phyloP scores from a whole-genome alignment of 2,888 invertebrate genomes.

The Ischnura elegans region DNA sequence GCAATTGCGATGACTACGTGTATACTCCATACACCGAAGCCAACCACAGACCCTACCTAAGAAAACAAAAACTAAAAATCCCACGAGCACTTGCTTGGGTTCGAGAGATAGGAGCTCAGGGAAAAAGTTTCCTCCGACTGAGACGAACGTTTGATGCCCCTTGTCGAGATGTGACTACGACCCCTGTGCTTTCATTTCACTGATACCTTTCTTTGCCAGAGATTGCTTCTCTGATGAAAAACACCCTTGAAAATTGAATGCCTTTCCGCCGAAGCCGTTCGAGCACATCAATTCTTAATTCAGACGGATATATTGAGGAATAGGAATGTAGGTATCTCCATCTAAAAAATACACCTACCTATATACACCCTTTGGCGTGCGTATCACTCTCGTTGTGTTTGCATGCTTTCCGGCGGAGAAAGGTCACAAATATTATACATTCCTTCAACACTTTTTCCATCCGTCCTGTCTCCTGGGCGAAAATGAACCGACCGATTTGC shows the following conservation, averaged over 20 bases:
- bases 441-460: neutral
- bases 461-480: neutral
- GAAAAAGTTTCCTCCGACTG: neutral
- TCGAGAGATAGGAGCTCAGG: neutral
- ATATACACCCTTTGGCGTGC: neutral
- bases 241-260: neutral
- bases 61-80: neutral
- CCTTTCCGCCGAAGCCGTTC: neutral
- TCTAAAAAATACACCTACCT: no score
- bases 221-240: constrained; percentile 20
- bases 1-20: no score
- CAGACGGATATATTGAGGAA: neutral
- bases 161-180: neutral
- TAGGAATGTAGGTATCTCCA: neutral
- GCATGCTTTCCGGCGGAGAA: neutral
- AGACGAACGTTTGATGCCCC: neutral
- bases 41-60: no score
- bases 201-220: neutral
- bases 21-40: no score
- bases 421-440: neutral
- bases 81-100: neutral
- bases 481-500: neutral
- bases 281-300: neutral
- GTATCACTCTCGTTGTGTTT: neutral
- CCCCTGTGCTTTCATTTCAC: neutral